Percentiles rank a stretch among this genome's conserved stretches.
These are phyloP conservation scores for Acronicta alni DNA, from an alignment of 2,888 invertebrate species.

Conservation along the genomic window DNA sequence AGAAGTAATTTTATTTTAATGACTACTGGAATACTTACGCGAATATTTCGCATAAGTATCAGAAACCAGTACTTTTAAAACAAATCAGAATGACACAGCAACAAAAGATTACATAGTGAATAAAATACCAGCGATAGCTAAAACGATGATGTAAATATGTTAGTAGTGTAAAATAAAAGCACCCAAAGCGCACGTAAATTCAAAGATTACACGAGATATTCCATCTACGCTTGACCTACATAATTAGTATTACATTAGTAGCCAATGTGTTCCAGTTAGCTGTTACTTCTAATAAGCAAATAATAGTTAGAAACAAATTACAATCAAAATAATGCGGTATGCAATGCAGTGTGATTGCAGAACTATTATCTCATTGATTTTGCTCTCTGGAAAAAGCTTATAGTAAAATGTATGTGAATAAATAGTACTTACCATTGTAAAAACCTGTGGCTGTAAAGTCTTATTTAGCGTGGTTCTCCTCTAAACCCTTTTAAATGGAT, in stretches of 20 bases:
- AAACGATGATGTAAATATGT: constrained; percentile 21
- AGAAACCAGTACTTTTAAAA: too few species aligned
- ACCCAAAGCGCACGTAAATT: constrained; percentile 4
- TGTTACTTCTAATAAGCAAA: constrained; percentile 3
- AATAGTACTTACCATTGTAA: too few species aligned
- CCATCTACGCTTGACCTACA: constrained; percentile 12
- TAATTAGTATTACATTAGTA: background rate
- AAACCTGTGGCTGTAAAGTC: too few species aligned
- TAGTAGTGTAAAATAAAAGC: constrained; percentile 30
- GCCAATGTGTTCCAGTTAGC: constrained; percentile 7
- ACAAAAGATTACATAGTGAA: background rate
- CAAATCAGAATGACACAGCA: too few species aligned
- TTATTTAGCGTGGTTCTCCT: too few species aligned
- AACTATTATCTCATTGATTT: constrained; percentile 7
- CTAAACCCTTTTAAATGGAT: too few species aligned
- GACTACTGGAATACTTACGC: too few species aligned
- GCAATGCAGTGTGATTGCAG: constrained; percentile 20
- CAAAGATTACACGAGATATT: constrained; percentile 13
- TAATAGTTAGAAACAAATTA: constrained; percentile 5
- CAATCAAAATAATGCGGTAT: constrained; percentile 18
- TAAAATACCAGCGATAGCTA: constrained; percentile 20
- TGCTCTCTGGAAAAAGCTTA: background rate
- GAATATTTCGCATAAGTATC: too few species aligned
- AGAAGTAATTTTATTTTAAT: too few species aligned
- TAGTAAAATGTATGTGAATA: too few species aligned